These are phyloP conservation scores for Eumerus sabulonum DNA, from an alignment of 2,888 invertebrate species.

Conservation along the genomic window DNA sequence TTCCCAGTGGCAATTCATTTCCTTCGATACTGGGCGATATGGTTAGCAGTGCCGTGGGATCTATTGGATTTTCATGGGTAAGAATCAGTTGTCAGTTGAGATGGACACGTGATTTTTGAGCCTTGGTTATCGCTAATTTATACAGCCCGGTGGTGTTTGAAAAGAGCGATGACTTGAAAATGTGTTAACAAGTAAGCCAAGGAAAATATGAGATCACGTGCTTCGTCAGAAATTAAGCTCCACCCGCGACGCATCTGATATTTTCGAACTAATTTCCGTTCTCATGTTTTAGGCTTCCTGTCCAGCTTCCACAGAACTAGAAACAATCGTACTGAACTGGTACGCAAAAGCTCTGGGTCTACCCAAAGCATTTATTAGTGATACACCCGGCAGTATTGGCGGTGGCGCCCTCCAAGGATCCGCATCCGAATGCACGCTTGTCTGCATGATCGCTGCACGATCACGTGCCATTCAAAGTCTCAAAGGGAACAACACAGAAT, in stretches of 20 bases:
- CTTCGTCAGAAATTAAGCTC: too few species aligned
- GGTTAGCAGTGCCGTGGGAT: slow-evolving; percentile 92
- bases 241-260: background rate
- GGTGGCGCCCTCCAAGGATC: slow-evolving; percentile 92
- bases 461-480: slow-evolving; percentile 85
- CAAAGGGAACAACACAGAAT: slow-evolving; percentile 80
- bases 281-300: slow-evolving; percentile 84
- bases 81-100: too few species aligned
- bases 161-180: background rate
- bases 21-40: slow-evolving; percentile 95
- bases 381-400: slow-evolving; percentile 80
- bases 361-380: slow-evolving; percentile 83
- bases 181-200: too few species aligned
- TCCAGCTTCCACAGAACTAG: slow-evolving; percentile 92
- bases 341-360: slow-evolving; percentile 87
- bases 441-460: slow-evolving; percentile 88
- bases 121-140: too few species aligned
- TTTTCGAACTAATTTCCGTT: background rate
- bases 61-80: slow-evolving; percentile 96
- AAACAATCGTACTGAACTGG: slow-evolving; percentile 91
- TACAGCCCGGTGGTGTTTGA: too few species aligned
- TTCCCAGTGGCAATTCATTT: slow-evolving; percentile 94
- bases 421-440: slow-evolving; percentile 90
- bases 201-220: too few species aligned
- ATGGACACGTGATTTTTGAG: too few species aligned